Base-by-base conservation (phyloP, 1,140 invertebrate genomes). In the Anadara kagoshimensis region DNA sequence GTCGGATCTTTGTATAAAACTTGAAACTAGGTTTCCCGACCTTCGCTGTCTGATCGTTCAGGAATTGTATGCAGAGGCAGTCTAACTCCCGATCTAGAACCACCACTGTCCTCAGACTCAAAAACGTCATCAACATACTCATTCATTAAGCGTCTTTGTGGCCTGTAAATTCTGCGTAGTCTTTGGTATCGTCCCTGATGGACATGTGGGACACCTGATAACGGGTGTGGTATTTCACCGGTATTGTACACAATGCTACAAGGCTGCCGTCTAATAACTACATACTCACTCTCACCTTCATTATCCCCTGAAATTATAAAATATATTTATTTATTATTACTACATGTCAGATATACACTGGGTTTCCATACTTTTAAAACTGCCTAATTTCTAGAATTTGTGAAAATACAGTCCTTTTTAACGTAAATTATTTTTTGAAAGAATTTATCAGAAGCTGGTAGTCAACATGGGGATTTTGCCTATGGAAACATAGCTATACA, bases 51-150 rank as follows among this genome's bases (percentile, higher is more conserved):
- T 4, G 69, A 69, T 41, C 58, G 68, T 66, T 83, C 81, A 41
- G 78, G 81, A 51, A 83, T 83, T 24, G 76, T 64, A 12, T 74
- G 73, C 26, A 83, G 63, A 8, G 71, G 72, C 12, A 69, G 29
- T 36, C 78, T 74, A 11, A 76, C 22, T 29, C 73, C 74, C 3
- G 49, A 62, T 11, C 73, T 54, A 16, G 79, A 83, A 24, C 79
- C 77, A 57, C 68, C 74, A 59, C 75, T 78, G 56, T 83, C 78
- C 44, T 84, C 83, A 20, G 79, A 81, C 53, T 84, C 83, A 77
- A 84, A 84, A 12, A 84, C 83, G 73, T 84, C 83, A 77, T 84
- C 83, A 43, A 80, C 78, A 69, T 83, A 80, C 59, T 84, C 82
- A 59, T 78, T 78, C n/a, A 84, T 70, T 14, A 84, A 65, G 8